Percentiles rank a stretch among this genome's conserved stretches.
These are phyloP conservation scores for Oligia latruncula DNA, from an alignment of 2,888 invertebrate species.

Conservation along the genomic window DNA sequence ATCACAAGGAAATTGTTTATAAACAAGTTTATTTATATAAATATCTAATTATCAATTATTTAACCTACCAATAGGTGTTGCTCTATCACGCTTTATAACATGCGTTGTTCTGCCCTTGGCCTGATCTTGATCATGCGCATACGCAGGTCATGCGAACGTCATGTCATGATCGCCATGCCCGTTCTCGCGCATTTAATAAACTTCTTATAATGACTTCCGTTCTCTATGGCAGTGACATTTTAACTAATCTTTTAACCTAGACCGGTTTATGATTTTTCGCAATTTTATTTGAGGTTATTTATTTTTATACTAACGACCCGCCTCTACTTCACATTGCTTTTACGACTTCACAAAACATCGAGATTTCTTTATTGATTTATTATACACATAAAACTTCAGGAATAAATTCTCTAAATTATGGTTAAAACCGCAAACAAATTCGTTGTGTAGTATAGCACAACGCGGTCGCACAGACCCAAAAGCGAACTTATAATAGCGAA, in stretches of 20 bases:
- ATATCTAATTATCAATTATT: slow-evolving; percentile 43
- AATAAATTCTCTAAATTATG: not conserved
- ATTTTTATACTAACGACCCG: not conserved
- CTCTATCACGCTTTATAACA: slow-evolving; percentile 56
- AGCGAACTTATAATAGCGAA: not conserved
- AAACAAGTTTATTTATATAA: slow-evolving; percentile 19
- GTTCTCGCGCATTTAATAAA: slow-evolving; percentile 48
- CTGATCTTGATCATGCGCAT: slow-evolving; percentile 76
- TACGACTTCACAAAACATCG: not conserved
- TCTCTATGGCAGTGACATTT: slow-evolving; percentile 52
- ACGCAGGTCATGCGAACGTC: slow-evolving; percentile 62
- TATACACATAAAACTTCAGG: not conserved
- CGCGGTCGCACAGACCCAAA: not conserved
- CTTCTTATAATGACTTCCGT: slow-evolving; percentile 33
- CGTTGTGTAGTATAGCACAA: not conserved
- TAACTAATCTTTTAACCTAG: slow-evolving; percentile 29
- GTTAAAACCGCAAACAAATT: too few relatives aligned
- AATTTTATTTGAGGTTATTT: not conserved
- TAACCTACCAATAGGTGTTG: slow-evolving; percentile 50
- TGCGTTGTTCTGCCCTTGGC: slow-evolving; percentile 73
- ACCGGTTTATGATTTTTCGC: slow-evolving; percentile 15
- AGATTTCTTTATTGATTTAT: not conserved
- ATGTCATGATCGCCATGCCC: slow-evolving; percentile 62
- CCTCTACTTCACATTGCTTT: not conserved
- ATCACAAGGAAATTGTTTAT: slow-evolving; percentile 1